Conservation (phyloP, 2,888 invertebrate species). For the Bruchidius siliquastri region DNA sequence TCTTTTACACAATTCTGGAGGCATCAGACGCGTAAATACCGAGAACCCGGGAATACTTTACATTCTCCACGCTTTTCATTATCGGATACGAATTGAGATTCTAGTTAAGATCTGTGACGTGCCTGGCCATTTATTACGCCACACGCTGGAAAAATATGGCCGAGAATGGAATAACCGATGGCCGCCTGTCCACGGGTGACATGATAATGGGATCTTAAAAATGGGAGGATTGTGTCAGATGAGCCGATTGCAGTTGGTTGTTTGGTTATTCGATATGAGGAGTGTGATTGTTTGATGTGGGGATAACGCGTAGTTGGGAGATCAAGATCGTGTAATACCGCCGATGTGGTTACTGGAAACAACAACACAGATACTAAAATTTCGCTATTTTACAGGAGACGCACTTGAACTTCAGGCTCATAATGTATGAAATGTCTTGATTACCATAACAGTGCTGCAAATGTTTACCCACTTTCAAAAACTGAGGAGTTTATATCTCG, state of each 20-base stretch:
- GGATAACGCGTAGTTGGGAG: too few relatives aligned
- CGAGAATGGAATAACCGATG: background rate
- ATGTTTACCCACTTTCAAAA: too few relatives aligned
- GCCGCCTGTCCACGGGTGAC: background rate
- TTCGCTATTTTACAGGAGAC: too few relatives aligned
- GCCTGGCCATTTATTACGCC: background rate
- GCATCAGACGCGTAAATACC: background rate
- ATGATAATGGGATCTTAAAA: background rate
- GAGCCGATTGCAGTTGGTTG: background rate
- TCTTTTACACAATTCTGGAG: background rate
- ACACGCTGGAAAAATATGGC: background rate
- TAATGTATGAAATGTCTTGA: too few relatives aligned
- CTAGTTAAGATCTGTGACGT: background rate
- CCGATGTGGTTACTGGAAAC: too few relatives aligned
- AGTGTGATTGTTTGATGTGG: background rate
- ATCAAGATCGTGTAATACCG: too few relatives aligned
- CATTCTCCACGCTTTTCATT: background rate
- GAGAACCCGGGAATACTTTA: background rate
- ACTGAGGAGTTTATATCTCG: too few relatives aligned
- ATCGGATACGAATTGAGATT: background rate
- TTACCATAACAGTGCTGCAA: too few relatives aligned
- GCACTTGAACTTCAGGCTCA: too few relatives aligned
- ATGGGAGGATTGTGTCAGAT: background rate
- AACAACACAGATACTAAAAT: too few relatives aligned
- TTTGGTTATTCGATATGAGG: background rate